Conservation (phyloP, 1,140 invertebrate genomes). For the Ips typographus region DNA sequence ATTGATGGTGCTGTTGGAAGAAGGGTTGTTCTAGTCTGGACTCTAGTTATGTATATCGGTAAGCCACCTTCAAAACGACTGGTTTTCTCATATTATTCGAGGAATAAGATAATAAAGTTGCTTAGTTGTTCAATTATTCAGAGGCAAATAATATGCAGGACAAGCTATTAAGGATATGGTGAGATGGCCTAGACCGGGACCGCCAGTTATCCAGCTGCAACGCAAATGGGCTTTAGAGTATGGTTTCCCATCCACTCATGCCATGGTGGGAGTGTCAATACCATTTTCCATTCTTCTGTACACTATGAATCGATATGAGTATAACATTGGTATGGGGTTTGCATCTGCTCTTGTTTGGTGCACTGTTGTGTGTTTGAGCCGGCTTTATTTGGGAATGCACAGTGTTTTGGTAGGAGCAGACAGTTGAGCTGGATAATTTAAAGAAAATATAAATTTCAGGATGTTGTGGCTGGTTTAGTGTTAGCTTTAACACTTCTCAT, state of each 20-base stretch:
- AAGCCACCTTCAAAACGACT: slow-evolving; percentile 20
- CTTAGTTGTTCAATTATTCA: slow-evolving; percentile 22
- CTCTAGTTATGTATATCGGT: slow-evolving; percentile 83
- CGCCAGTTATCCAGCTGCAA: slow-evolving; percentile 80
- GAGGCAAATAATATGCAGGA: slow-evolving; percentile 55
- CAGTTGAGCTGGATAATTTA: not conserved
- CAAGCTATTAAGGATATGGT: slow-evolving; percentile 88
- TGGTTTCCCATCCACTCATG: slow-evolving; percentile 93
- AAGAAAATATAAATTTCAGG: slow-evolving; percentile 57
- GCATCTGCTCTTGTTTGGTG: slow-evolving; percentile 67
- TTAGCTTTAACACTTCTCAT: slow-evolving; percentile 69
- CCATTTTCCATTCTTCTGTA: slow-evolving; percentile 82
- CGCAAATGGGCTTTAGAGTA: slow-evolving; percentile 86
- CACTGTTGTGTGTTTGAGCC: slow-evolving; percentile 75
- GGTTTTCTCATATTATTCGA: too few relatives aligned
- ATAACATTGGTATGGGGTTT: slow-evolving; percentile 61
- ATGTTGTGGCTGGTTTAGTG: slow-evolving; percentile 72
- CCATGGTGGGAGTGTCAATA: slow-evolving; percentile 85
- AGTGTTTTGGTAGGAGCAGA: slow-evolving; percentile 69
- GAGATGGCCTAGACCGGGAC: slow-evolving; percentile 79
- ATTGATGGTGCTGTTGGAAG: slow-evolving; percentile 80
- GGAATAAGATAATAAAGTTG: not conserved
- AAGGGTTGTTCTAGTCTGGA: slow-evolving; percentile 81
- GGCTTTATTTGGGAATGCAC: slow-evolving; percentile 92
- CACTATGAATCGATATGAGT: slow-evolving; percentile 78